phyloP scores from a whole-genome alignment of 2,113 vertebrate species.

The Phycodurus eques region DNA sequence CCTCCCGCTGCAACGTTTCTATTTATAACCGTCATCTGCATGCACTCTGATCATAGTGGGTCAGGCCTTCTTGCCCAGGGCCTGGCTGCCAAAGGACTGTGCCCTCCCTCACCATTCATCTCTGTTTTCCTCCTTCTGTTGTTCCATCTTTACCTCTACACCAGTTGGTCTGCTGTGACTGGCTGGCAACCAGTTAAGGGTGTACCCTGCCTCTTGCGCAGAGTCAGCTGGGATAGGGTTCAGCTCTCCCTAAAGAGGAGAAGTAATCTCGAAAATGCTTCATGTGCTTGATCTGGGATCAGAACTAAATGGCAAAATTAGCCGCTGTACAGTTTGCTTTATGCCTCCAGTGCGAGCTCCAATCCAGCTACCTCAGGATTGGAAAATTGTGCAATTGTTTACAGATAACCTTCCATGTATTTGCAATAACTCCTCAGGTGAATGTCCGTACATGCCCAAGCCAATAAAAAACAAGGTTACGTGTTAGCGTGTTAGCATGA shows the following conservation, averaged over 20 bases:
- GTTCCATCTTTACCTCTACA: conserved; percentile 13
- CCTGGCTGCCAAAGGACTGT: conserved; percentile 43
- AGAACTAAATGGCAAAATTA: too few species aligned
- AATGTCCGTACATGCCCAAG: background rate
- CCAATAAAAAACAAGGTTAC: conserved; percentile 17
- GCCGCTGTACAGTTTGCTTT: too few species aligned
- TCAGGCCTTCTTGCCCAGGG: conserved; percentile 48
- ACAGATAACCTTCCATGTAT: conserved; percentile 19
- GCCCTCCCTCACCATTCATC: conserved; percentile 17
- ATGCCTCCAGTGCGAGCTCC: too few species aligned
- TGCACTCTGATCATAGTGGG: conserved; percentile 57
- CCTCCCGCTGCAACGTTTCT: conserved; percentile 48
- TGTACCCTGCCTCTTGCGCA: background rate
- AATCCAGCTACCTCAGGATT: background rate
- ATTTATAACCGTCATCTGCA: conserved; percentile 69
- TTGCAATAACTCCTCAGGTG: background rate
- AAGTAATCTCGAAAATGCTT: background rate
- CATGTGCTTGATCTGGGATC: too few species aligned
- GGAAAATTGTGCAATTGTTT: conserved; percentile 27
- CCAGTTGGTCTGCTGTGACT: background rate
- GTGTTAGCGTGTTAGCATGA: conserved; percentile 4
- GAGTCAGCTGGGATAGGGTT: background rate
- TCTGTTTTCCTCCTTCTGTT: conserved; percentile 24
- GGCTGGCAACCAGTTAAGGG: background rate
- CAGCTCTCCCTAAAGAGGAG: background rate